Evolutionary conservation across 1,140 invertebrate species (phyloP).

Genomic region (Amphibalanus amphitrite): DNA sequence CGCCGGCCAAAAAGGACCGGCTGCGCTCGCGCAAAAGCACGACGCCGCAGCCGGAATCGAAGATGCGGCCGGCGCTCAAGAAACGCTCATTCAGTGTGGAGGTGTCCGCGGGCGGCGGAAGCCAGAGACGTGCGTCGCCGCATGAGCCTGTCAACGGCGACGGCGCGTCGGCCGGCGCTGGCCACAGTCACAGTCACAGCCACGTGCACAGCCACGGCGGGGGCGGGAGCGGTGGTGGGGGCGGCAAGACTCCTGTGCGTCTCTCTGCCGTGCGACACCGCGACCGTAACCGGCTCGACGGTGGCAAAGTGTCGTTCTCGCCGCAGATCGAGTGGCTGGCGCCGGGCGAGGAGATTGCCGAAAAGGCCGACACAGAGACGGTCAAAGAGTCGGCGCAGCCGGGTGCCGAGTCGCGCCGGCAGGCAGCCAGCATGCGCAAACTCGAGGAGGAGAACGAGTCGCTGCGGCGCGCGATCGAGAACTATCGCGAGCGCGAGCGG

Average conservation of each 20-base stretch:
- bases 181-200: background rate
- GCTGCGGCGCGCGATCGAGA: conserved; percentile 2
- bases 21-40: background rate
- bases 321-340: conserved; percentile 1
- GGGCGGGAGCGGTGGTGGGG: too few relatives aligned
- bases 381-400: background rate
- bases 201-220: too few relatives aligned
- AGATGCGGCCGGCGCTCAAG: background rate
- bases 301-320: background rate
- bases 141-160: background rate
- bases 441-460: conserved; percentile 1
- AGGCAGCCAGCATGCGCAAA: background rate
- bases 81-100: background rate
- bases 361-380: background rate
- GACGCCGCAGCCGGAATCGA: background rate
- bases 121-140: background rate
- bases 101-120: background rate
- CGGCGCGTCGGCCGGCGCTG: background rate
- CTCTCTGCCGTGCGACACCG: background rate
- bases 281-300: background rate
- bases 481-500: background rate
- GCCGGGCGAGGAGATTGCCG: background rate
- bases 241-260: background rate
- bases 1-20: background rate
- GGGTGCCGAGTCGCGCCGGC: background rate